Evolutionary conservation across 2,113 vertebrate genomes (phyloP).

Genomic region (Carettochelys insculpta): DNA sequence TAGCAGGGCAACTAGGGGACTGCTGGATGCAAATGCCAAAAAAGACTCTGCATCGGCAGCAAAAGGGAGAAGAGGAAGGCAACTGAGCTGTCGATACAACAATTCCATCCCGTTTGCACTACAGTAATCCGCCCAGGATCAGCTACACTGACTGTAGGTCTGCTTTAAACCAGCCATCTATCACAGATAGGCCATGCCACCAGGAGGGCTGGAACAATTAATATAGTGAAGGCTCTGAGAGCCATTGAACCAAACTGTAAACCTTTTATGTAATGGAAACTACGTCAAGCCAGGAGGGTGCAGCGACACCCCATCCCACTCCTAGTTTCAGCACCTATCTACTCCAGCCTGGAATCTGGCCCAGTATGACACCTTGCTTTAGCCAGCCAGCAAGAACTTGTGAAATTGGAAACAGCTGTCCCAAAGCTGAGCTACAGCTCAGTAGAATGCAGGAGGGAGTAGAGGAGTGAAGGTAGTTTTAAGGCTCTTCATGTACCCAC

Average conservation of each 20-base stretch:
- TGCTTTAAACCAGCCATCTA: neutral
- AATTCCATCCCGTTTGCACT: neutral
- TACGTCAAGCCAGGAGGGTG: no score
- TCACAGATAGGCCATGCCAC: neutral
- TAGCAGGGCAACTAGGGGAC: neutral
- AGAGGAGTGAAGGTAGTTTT: neutral
- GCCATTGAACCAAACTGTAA: no score
- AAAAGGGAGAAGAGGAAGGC: neutral
- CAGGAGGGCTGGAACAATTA: no score
- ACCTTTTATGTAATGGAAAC: no score
- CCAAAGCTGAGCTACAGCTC: neutral
- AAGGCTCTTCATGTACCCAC: neutral
- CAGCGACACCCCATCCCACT: no score
- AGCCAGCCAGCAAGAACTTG: neutral
- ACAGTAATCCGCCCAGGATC: neutral
- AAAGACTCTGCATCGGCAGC: neutral
- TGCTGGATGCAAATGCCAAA: neutral
- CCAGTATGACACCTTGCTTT: neutral
- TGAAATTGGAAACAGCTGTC: neutral
- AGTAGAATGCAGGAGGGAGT: accelerated
- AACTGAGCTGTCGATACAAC: neutral
- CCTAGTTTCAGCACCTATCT: no score
- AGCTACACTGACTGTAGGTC: neutral
- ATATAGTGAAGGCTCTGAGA: no score
- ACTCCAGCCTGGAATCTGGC: neutral